These are phyloP conservation scores for Romanogobio albipinnatus DNA, from an alignment of 2,113 vertebrate genomes.

Conservation along the genomic window DNA sequence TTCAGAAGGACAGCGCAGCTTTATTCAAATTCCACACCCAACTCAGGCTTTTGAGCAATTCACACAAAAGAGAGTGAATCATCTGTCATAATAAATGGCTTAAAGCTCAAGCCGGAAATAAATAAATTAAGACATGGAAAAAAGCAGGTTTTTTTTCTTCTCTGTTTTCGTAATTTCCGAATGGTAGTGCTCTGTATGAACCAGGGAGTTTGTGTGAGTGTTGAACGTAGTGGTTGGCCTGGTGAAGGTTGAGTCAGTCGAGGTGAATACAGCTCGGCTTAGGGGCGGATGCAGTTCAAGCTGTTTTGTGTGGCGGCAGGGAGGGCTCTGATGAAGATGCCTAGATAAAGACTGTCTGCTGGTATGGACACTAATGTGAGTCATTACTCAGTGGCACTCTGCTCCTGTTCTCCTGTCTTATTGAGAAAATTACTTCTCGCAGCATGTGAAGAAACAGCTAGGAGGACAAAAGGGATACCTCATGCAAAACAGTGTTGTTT, in stretches of 20 bases:
- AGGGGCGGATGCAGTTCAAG: conserved; percentile 47
- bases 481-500: conserved; percentile 35
- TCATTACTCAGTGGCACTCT: conserved; percentile 49
- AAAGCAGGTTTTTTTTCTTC: background rate
- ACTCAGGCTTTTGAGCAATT: conserved; percentile 20
- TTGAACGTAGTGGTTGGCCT: conserved; percentile 18
- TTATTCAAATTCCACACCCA: conserved; percentile 22
- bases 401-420: conserved; percentile 38
- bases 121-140: background rate
- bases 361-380: conserved; percentile 52
- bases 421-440: conserved; percentile 45
- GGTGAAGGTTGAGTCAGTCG: conserved; percentile 42
- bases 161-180: conserved; percentile 9
- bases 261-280: conserved; percentile 35
- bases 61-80: conserved; percentile 19
- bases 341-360: conserved; percentile 53
- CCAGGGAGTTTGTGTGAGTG: conserved; percentile 6
- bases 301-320: conserved; percentile 29
- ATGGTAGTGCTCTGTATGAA: conserved; percentile 13
- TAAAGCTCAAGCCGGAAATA: conserved; percentile 13
- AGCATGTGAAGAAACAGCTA: conserved; percentile 35
- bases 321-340: conserved; percentile 37
- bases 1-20: background rate
- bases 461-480: conserved; percentile 29
- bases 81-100: conserved; percentile 41